Conservation (phyloP, 2,797 vertebrate species). For the Mormyrops boulengeri region DNA sequence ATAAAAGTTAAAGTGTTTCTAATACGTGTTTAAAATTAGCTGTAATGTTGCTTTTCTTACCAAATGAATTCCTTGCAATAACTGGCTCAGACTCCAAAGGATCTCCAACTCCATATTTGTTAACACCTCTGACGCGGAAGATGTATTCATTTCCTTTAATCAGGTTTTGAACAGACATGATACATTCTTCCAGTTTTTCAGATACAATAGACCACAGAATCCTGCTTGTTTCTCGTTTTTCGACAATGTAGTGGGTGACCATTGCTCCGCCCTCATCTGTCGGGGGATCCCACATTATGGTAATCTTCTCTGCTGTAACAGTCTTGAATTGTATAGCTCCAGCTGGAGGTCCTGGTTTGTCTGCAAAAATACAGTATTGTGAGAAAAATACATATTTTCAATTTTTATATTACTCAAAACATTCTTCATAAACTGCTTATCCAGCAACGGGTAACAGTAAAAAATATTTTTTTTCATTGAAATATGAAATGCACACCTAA, state of each 20-base stretch:
- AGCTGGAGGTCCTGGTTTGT: constrained; percentile 88
- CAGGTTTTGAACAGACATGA: constrained; percentile 82
- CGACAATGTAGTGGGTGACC: constrained; percentile 92
- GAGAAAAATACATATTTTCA: background rate
- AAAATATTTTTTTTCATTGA: background rate
- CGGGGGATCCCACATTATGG: constrained; percentile 86
- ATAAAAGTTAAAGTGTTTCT: background rate
- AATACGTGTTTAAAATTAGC: background rate
- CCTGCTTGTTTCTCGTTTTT: constrained; percentile 93
- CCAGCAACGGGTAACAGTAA: background rate
- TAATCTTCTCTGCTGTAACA: constrained; percentile 86
- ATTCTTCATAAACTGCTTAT: constrained; percentile 2
- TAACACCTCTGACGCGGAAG: constrained; percentile 90
- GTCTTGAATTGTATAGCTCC: constrained; percentile 92
- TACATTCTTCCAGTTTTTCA: constrained; percentile 84
- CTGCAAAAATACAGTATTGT: constrained; percentile 51
- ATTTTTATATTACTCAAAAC: background rate
- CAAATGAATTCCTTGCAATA: constrained; percentile 88
- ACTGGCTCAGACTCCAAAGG: constrained; percentile 82
- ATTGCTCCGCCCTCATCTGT: constrained; percentile 87
- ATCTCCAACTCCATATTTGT: constrained; percentile 92
- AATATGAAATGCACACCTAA: constrained; percentile 70
- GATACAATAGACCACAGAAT: constrained; percentile 96
- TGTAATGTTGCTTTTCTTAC: constrained; percentile 55
- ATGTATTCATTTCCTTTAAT: constrained; percentile 97